Evolutionary conservation across 2,113 vertebrate species (phyloP).

Genomic region (Vireo altiloquus): DNA sequence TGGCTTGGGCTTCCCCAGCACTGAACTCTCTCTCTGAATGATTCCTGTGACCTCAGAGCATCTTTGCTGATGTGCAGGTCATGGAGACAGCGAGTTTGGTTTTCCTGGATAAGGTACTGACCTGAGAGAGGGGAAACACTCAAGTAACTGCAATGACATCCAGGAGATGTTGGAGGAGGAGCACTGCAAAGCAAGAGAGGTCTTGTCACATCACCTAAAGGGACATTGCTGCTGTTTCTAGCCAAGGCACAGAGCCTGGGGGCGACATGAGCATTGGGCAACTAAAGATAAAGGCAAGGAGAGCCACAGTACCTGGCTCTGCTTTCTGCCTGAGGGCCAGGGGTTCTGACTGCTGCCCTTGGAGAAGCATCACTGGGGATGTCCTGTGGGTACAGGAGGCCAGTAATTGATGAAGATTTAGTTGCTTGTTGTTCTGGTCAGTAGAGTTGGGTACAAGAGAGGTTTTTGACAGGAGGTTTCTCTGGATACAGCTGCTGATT

Average conservation of each 20-base stretch:
- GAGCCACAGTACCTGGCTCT: not conserved
- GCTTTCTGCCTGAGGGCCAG: not conserved
- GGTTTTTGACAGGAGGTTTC: not conserved
- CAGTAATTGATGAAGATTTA: not conserved
- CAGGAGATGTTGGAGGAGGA: not conserved
- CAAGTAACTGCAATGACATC: not conserved
- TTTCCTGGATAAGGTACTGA: not conserved
- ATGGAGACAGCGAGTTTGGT: not conserved
- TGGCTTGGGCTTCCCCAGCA: not conserved
- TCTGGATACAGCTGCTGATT: not conserved
- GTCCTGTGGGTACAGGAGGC: not conserved
- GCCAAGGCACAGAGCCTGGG: not conserved
- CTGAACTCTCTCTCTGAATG: rapidly evolving
- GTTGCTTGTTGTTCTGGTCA: not conserved
- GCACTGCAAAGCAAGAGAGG: not conserved
- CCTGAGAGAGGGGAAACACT: not conserved
- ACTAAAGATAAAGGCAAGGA: not conserved
- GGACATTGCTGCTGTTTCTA: not conserved
- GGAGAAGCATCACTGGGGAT: not conserved
- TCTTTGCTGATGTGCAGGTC: not conserved
- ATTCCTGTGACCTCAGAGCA: not conserved
- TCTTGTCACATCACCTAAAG: not conserved
- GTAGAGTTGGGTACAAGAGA: not conserved
- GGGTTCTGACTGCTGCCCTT: not conserved
- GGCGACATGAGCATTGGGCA: not conserved